phyloP scores from a whole-genome alignment of 2,113 vertebrate genomes.

The Euleptes europaea region DNA sequence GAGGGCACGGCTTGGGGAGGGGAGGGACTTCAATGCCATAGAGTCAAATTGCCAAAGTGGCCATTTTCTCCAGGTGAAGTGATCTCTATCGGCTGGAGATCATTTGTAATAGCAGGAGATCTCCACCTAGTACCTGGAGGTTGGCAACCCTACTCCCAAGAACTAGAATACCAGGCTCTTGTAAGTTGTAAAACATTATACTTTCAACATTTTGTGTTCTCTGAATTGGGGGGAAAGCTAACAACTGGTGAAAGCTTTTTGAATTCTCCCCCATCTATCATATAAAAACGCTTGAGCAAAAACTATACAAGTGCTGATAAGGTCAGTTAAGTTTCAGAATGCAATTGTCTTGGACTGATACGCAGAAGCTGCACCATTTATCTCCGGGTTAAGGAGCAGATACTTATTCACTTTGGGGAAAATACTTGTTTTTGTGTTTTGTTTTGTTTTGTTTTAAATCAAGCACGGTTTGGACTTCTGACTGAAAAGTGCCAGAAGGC shows the following conservation, averaged over 20 bases:
- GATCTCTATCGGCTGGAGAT: too few species aligned
- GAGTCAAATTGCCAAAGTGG: too few species aligned
- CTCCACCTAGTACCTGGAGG: too few species aligned
- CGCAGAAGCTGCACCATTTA: conserved; percentile 15
- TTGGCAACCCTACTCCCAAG: too few species aligned
- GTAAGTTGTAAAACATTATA: neutral
- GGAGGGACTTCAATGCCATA: too few species aligned
- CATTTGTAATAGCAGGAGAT: too few species aligned
- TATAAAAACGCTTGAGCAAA: neutral
- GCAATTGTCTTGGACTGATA: neutral
- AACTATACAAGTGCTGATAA: neutral
- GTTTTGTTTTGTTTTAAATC: neutral
- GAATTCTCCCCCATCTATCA: neutral
- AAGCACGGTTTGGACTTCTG: conserved; percentile 25
- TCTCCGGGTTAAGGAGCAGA: conserved; percentile 20
- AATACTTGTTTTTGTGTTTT: neutral
- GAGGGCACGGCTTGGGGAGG: too few species aligned
- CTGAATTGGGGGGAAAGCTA: conserved; percentile 18
- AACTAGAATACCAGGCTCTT: conserved; percentile 30
- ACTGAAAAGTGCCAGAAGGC: conserved; percentile 15
- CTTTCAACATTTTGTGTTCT: conserved; percentile 42
- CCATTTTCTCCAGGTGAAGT: too few species aligned
- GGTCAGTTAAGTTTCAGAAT: conserved; percentile 14
- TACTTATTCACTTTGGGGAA: conserved; percentile 23
- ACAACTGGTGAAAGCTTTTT: conserved; percentile 26